A percentile compares a stretch with the other conserved stretches of the same genome.
Conservation (phyloP, 2,888 invertebrate species). For the Colostygia pectinataria region DNA sequence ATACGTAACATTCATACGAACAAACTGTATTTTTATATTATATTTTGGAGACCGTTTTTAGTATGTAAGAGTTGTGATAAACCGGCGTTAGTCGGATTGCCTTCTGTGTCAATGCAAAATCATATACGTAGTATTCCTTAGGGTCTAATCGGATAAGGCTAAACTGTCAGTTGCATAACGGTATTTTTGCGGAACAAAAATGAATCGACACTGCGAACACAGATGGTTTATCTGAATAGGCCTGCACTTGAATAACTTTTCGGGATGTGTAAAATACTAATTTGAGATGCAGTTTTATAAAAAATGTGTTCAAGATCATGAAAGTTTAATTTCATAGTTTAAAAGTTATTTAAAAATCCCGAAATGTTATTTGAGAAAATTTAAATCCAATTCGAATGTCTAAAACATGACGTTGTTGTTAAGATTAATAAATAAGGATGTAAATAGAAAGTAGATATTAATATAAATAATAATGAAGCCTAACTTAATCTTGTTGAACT, state of each 20-base stretch:
- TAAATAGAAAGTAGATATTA: constrained; percentile 73
- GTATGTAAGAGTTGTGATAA: constrained; percentile 65
- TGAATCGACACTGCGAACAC: too few relatives aligned
- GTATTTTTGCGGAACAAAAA: too few relatives aligned
- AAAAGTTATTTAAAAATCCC: constrained; percentile 1
- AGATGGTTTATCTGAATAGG: too few relatives aligned
- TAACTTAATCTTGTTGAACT: constrained; percentile 81
- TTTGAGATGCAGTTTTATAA: too few relatives aligned
- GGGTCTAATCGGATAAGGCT: too few relatives aligned
- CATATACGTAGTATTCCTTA: constrained; percentile 22
- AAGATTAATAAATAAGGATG: constrained; percentile 51
- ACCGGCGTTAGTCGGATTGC: constrained; percentile 53
- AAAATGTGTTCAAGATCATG: too few relatives aligned
- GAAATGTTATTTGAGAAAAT: constrained; percentile 16
- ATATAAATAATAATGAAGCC: constrained; percentile 61
- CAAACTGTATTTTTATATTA: constrained; percentile 57
- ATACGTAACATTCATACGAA: constrained; percentile 56
- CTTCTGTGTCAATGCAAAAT: constrained; percentile 58
- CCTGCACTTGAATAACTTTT: constrained; percentile 29
- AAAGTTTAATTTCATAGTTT: neutral
- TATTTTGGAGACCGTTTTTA: constrained; percentile 49
- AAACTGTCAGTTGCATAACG: too few relatives aligned
- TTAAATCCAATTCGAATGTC: constrained; percentile 41
- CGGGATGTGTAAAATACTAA: too few relatives aligned
- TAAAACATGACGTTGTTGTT: constrained; percentile 68